Conservation (phyloP, 2,113 vertebrate species). For the Chunga burmeisteri region DNA sequence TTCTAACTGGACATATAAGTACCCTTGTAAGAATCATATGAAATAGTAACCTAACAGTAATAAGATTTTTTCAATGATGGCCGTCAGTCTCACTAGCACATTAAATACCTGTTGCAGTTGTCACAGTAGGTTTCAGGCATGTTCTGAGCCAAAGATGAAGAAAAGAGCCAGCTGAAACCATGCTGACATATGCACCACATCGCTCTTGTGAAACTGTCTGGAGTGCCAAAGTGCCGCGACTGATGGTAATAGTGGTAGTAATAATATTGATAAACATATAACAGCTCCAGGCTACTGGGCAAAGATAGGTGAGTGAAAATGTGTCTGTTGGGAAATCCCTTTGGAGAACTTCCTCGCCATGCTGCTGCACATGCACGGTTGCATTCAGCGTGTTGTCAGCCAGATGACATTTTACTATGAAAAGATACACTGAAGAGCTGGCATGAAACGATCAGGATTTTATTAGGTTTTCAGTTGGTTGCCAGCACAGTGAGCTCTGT, state of each 20-base stretch:
- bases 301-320: slow-evolving; percentile 6
- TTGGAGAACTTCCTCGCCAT: not conserved
- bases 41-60: not conserved
- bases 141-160: not conserved
- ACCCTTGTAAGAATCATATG: not conserved
- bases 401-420: not conserved
- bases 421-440: not conserved
- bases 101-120: not conserved
- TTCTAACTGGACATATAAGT: not conserved
- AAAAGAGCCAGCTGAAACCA: not conserved
- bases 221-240: not conserved
- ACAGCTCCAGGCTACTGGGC: slow-evolving; percentile 23
- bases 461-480: not conserved
- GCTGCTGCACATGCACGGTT: not conserved
- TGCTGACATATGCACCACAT: not conserved
- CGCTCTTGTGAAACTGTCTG: not conserved
- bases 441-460: not conserved
- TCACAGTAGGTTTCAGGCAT: not conserved
- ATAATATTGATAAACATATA: slow-evolving; percentile 1
- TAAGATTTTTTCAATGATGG: not conserved
- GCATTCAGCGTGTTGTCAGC: not conserved
- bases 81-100: not conserved
- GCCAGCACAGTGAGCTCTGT: not conserved
- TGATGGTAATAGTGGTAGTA: not conserved
- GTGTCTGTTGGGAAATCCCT: not conserved